Percentiles rank a stretch among this genome's conserved stretches.
Conservation (phyloP, 2,888 invertebrate species). For the Agrochola litura region DNA sequence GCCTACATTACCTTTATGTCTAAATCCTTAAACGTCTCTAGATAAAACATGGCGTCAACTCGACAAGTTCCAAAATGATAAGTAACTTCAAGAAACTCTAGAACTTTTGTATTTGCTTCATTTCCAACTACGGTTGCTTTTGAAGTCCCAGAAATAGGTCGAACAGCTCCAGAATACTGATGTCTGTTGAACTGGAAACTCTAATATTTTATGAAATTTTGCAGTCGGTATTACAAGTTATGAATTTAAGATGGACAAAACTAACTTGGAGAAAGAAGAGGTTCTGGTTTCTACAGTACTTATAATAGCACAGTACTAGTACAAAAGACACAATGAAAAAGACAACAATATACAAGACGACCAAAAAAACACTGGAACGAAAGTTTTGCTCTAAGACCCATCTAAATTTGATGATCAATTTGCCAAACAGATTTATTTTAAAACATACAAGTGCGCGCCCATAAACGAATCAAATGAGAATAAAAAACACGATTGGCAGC, state of each 20-base stretch:
- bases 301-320: not conserved
- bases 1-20: not conserved
- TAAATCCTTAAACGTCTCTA: constrained; percentile 7
- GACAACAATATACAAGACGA: not conserved
- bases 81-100: constrained; percentile 42
- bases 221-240: constrained; percentile 30
- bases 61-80: constrained; percentile 22
- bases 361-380: not conserved
- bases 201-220: constrained; percentile 37
- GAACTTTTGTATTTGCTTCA: constrained; percentile 45
- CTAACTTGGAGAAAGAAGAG: constrained; percentile 3
- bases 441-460: not conserved
- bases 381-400: not conserved
- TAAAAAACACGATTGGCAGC: constrained; percentile 5
- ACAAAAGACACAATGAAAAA: not conserved
- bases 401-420: constrained; percentile 9
- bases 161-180: constrained; percentile 58
- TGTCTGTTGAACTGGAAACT: constrained; percentile 34
- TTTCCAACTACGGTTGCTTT: constrained; percentile 40
- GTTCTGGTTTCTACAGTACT: too few species aligned
- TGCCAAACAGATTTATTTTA: constrained; percentile 7
- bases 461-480: constrained; percentile 9
- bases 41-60: constrained; percentile 12
- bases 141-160: constrained; percentile 59
- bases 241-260: constrained; percentile 35